Evolutionary conservation across 2,797 vertebrate genomes (phyloP).

Genomic region (Crax fasciolata): DNA sequence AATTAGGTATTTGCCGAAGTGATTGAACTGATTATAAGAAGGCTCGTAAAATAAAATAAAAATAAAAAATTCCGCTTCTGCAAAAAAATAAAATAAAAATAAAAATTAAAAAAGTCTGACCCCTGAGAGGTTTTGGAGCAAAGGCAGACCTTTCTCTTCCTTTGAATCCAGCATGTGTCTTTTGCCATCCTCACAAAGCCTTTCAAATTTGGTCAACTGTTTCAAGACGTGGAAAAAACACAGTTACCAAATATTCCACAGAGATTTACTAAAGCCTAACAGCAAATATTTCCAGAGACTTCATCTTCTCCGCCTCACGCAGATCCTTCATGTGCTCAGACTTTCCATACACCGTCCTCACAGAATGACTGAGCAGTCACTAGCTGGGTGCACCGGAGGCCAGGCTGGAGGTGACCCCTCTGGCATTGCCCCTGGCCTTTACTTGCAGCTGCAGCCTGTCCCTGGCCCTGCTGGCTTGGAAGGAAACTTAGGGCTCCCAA

Average conservation of each 20-base stretch:
- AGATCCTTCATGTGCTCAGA: conserved; percentile 52
- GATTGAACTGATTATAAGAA: not conserved
- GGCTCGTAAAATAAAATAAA: not conserved
- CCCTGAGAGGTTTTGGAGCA: not conserved
- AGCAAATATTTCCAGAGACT: conserved; percentile 73
- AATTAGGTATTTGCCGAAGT: not conserved
- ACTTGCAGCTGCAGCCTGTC: fast-evolving
- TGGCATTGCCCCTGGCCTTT: fast-evolving
- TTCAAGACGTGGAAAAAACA: conserved; percentile 35
- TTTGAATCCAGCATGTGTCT: conserved; percentile 28
- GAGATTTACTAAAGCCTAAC: conserved; percentile 63
- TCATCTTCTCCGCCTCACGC: conserved; percentile 32
- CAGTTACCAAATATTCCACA: conserved; percentile 52
- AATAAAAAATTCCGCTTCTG: not conserved
- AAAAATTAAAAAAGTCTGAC: not conserved
- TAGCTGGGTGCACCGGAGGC: not conserved
- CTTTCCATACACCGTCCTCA: conserved; percentile 38
- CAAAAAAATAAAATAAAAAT: not conserved
- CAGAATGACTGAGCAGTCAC: conserved; percentile 31
- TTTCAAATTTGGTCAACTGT: not conserved
- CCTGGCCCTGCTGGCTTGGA: not conserved
- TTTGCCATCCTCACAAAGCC: conserved; percentile 31
- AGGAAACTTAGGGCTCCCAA: not conserved
- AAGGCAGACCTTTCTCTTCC: not conserved
- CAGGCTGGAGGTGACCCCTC: not conserved